phyloP scores from a whole-genome alignment of 2,797 vertebrate genomes.

The Hemibagrus guttatus region DNA sequence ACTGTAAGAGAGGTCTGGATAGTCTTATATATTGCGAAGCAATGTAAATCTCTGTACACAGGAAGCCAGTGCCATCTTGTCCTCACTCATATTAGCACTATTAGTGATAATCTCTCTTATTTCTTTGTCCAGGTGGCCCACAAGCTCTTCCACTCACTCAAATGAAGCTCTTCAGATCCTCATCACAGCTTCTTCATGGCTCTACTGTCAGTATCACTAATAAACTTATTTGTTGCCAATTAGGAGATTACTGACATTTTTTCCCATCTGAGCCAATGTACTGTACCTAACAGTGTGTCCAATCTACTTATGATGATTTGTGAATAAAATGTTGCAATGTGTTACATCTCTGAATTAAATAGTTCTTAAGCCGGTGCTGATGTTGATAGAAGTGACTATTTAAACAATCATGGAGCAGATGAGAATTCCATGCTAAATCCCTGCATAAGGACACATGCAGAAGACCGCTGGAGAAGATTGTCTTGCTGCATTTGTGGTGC shows the following conservation, averaged over 20 bases:
- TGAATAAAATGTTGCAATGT: constrained; percentile 58
- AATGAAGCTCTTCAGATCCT: constrained; percentile 62
- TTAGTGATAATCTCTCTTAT: not conserved
- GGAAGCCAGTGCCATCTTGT: not conserved
- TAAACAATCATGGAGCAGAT: not conserved
- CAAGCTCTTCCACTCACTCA: constrained; percentile 76
- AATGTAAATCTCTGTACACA: not conserved
- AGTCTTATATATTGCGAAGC: not conserved
- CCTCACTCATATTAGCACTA: not conserved
- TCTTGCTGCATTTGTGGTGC: not conserved
- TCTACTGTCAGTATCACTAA: constrained; percentile 35
- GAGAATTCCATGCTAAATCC: not conserved
- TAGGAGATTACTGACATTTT: constrained; percentile 60
- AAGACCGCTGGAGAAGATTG: not conserved
- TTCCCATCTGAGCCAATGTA: constrained; percentile 51
- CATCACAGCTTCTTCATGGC: constrained; percentile 35
- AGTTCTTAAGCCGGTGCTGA: not conserved
- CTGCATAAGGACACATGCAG: not conserved
- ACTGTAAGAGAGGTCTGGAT: not conserved
- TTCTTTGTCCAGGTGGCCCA: constrained; percentile 71
- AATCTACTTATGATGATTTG: constrained; percentile 51
- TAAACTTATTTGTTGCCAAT: constrained; percentile 55
- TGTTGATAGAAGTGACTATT: not conserved
- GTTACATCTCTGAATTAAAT: constrained; percentile 31
- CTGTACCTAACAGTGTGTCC: constrained; percentile 38